These are phyloP conservation scores for Taenaris catops DNA, from an alignment of 2,888 invertebrate genomes.

Conservation along the genomic window DNA sequence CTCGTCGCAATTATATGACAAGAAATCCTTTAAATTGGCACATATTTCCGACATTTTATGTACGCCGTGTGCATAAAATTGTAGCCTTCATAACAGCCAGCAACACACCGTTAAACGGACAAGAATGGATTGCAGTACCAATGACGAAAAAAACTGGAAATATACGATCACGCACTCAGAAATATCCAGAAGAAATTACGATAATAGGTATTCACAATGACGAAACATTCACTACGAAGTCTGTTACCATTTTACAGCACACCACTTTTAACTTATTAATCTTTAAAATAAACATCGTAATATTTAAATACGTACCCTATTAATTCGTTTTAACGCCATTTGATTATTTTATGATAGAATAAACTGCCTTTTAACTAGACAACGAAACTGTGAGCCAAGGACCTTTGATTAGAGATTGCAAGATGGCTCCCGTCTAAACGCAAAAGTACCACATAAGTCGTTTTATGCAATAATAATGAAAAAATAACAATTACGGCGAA, in stretches of 20 bases:
- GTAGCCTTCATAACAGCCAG: constrained; percentile 55
- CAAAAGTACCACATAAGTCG: constrained; percentile 87
- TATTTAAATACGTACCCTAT: constrained; percentile 88
- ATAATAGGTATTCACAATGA: constrained; percentile 83
- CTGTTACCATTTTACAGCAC: constrained; percentile 63
- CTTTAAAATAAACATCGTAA: constrained; percentile 41
- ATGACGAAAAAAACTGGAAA: constrained; percentile 11
- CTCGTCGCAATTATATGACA: constrained; percentile 48
- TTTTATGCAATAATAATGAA: constrained; percentile 64
- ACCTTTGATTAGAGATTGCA: constrained; percentile 93
- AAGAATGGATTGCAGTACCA: constrained; percentile 16
- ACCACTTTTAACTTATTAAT: constrained; percentile 39
- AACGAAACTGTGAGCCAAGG: constrained; percentile 91
- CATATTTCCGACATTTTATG: constrained; percentile 80
- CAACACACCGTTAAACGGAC: constrained; percentile 50
- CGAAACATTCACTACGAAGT: constrained; percentile 81
- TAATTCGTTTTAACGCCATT: constrained; percentile 99
- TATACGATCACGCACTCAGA: constrained; percentile 57
- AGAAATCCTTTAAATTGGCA: constrained; percentile 77
- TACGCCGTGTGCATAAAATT: constrained; percentile 78
- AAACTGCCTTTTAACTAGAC: constrained; percentile 89
- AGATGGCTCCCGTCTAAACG: constrained; percentile 92
- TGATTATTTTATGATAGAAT: constrained; percentile 85
- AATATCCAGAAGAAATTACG: constrained; percentile 79
- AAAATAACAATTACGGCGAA: constrained; percentile 46